These are phyloP conservation scores for Typhlichthys eigenmanni DNA, from an alignment of 2,797 vertebrate genomes.

Conservation along the genomic window DNA sequence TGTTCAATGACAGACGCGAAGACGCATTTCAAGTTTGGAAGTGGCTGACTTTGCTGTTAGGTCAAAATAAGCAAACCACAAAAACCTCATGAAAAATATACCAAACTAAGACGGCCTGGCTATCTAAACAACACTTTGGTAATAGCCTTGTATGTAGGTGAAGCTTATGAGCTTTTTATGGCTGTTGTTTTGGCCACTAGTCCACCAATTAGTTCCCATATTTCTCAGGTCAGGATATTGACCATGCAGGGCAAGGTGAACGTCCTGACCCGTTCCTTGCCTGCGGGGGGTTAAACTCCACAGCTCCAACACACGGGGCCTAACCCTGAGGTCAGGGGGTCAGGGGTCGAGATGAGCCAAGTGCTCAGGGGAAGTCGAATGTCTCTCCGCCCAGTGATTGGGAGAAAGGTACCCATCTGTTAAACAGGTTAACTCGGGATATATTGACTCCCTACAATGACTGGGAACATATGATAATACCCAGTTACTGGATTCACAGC, in stretches of 20 bases:
- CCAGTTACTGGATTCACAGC: slow-evolving; percentile 38
- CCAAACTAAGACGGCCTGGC: too few species aligned
- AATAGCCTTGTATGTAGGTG: too few species aligned
- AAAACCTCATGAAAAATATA: too few species aligned
- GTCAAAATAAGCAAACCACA: too few species aligned
- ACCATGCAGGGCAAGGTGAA: slow-evolving; percentile 33
- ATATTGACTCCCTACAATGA: slow-evolving; percentile 13
- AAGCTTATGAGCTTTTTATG: too few species aligned
- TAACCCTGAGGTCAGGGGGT: slow-evolving; percentile 70
- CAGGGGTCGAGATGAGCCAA: slow-evolving; percentile 73
- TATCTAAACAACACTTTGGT: too few species aligned
- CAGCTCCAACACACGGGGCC: slow-evolving; percentile 50
- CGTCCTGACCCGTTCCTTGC: slow-evolving; percentile 37
- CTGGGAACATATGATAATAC: slow-evolving; percentile 45
- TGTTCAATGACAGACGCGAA: slow-evolving; percentile 9
- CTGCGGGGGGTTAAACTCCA: slow-evolving; percentile 71
- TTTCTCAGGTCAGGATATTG: slow-evolving; percentile 53
- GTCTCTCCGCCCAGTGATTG: slow-evolving; percentile 62
- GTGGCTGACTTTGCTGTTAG: too few species aligned
- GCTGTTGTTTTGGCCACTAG: background rate
- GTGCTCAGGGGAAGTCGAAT: slow-evolving; percentile 73
- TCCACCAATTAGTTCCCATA: slow-evolving; percentile 20
- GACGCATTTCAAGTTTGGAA: too few species aligned
- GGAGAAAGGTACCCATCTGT: slow-evolving; percentile 71
- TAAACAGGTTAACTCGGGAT: slow-evolving; percentile 76